phyloP scores from a whole-genome alignment of 2,113 vertebrate genomes.

The Thamnophis sirtalis region DNA sequence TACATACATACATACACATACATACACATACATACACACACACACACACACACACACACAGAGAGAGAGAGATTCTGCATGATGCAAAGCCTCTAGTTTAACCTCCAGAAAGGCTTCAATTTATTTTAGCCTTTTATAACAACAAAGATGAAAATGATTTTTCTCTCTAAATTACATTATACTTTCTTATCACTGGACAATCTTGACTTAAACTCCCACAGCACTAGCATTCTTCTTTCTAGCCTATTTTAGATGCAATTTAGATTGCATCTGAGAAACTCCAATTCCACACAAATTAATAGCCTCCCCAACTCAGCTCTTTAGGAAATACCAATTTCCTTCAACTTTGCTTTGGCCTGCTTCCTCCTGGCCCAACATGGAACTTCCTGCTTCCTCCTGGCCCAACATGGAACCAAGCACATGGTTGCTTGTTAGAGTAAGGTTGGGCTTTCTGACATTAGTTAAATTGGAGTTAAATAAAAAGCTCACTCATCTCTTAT shows the following conservation, averaged over 20 bases:
- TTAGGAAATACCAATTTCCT: slow-evolving; percentile 71
- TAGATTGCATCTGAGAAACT: slow-evolving; percentile 60
- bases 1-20: too few relatives aligned
- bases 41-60: too few relatives aligned
- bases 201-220: slow-evolving; percentile 65
- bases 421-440: slow-evolving; percentile 36
- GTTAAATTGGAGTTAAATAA: slow-evolving; percentile 72
- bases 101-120: not conserved
- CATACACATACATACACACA: too few relatives aligned
- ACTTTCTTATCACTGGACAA: slow-evolving; percentile 70
- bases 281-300: slow-evolving; percentile 70
- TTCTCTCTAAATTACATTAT: slow-evolving; percentile 50
- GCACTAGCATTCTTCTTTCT: slow-evolving; percentile 59
- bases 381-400: slow-evolving; percentile 65
- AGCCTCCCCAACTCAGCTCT: slow-evolving; percentile 59
- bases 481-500: slow-evolving; percentile 78
- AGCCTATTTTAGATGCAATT: slow-evolving; percentile 63
- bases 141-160: slow-evolving; percentile 54
- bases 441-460: slow-evolving; percentile 67
- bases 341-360: slow-evolving; percentile 51
- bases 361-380: slow-evolving; percentile 59
- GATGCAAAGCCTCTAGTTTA: not conserved
- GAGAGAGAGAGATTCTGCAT: too few relatives aligned
- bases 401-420: slow-evolving; percentile 53
- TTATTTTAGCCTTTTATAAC: slow-evolving; percentile 54